Evolutionary conservation across 2,888 invertebrate species (phyloP).

Genomic region (Criorhina ranunculi): DNA sequence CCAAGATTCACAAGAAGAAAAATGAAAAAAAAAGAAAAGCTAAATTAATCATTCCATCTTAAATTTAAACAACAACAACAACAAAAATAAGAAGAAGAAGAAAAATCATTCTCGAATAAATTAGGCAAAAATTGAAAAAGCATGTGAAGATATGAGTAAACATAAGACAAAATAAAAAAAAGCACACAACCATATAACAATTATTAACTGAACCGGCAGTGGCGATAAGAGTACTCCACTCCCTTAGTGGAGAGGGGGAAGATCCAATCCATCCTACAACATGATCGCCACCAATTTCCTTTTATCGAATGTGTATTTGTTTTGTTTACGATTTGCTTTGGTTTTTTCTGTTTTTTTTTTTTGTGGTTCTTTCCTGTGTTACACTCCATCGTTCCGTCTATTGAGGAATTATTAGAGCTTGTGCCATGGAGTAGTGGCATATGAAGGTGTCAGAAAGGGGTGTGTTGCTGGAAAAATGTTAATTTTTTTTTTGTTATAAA

Average conservation of each 20-base stretch:
- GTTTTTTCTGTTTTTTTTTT: not conserved
- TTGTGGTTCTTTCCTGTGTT: not conserved
- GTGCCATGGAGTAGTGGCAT: not conserved
- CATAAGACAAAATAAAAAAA: constrained; percentile 4
- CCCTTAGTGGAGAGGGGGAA: not conserved
- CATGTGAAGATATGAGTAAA: constrained; percentile 25
- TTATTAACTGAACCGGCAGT: constrained; percentile 24
- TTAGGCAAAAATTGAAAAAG: constrained; percentile 40
- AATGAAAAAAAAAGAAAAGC: constrained; percentile 15
- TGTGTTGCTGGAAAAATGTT: not conserved
- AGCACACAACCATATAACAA: constrained; percentile 5
- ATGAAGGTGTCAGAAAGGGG: constrained; percentile 48
- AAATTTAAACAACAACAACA: not conserved
- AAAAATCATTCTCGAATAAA: constrained; percentile 8
- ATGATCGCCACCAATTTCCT: constrained; percentile 47
- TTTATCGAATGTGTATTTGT: constrained; percentile 63
- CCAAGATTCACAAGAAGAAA: constrained; percentile 4
- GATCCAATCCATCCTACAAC: not conserved
- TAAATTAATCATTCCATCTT: constrained; percentile 35
- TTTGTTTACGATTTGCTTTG: constrained; percentile 52
- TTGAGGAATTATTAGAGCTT: constrained; percentile 10
- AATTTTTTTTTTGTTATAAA: constrained; percentile 5
- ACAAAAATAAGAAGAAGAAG: constrained; percentile 1
- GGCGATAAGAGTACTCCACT: constrained; percentile 4
- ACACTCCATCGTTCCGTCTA: not conserved